Evolutionary conservation across 2,113 vertebrate genomes (phyloP).

Genomic region (Pipa parva): DNA sequence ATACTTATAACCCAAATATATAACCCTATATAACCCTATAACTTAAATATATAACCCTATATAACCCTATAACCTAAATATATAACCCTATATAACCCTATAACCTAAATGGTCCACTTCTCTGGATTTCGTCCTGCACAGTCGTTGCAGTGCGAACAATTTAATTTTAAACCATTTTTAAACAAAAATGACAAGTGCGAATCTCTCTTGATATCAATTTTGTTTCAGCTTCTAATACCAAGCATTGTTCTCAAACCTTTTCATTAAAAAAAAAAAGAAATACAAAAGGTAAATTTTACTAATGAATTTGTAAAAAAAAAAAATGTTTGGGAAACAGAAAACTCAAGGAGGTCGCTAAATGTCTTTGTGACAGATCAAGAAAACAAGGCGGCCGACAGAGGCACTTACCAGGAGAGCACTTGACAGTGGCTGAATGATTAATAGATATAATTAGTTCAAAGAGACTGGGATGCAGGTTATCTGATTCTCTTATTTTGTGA

Average conservation of each 20-base stretch:
- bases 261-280: conserved; percentile 28
- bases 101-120: too few relatives aligned
- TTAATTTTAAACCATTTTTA: too few relatives aligned
- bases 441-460: conserved; percentile 65
- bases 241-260: neutral
- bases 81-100: too few relatives aligned
- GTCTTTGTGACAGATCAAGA: neutral
- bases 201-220: neutral
- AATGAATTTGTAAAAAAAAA: conserved; percentile 31
- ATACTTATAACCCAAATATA: too few relatives aligned
- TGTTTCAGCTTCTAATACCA: neutral
- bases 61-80: too few relatives aligned
- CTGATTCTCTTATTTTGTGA: conserved; percentile 54
- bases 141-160: neutral
- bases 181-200: neutral
- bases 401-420: conserved; percentile 37
- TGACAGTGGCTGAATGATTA: conserved; percentile 56
- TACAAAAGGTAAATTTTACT: conserved; percentile 24
- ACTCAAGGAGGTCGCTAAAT: neutral
- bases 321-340: conserved; percentile 44
- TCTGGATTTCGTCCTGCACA: too few relatives aligned
- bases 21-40: too few relatives aligned
- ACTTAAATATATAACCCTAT: too few relatives aligned
- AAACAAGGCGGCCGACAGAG: neutral
- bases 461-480: conserved; percentile 58